A percentile compares a stretch with the other conserved stretches of the same genome.
Evolutionary conservation across 2,888 invertebrate genomes (phyloP).

Genomic region (Dolichomitus sp.): DNA sequence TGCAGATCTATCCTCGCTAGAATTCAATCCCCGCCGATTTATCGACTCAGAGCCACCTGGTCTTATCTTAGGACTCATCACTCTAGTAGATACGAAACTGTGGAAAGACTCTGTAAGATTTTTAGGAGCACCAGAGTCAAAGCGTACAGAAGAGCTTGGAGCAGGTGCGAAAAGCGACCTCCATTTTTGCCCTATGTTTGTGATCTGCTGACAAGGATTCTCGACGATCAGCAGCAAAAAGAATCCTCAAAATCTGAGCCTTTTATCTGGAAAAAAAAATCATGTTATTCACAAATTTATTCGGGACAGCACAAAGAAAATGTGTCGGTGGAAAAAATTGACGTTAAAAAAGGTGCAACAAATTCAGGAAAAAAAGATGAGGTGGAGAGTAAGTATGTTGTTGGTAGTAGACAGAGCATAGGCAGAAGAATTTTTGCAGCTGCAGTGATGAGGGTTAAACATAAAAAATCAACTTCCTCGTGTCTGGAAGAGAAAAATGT

Average conservation of each 20-base stretch:
- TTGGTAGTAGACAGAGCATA: constrained; percentile 26
- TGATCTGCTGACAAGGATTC: constrained; percentile 85
- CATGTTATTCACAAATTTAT: neutral
- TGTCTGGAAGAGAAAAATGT: constrained; percentile 1
- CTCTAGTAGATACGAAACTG: constrained; percentile 87
- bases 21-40: constrained; percentile 87
- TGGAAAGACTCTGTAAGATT: constrained; percentile 86
- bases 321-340: neutral
- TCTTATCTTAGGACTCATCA: constrained; percentile 86
- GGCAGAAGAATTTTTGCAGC: constrained; percentile 64
- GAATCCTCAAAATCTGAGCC: neutral
- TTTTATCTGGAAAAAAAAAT: constrained; percentile 5
- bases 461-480: constrained; percentile 21
- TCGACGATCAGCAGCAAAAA: constrained; percentile 74
- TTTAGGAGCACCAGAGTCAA: constrained; percentile 86
- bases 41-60: constrained; percentile 87
- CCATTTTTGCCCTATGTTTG: constrained; percentile 87
- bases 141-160: constrained; percentile 85
- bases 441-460: constrained; percentile 58
- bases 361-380: neutral
- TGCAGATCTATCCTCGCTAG: constrained; percentile 87
- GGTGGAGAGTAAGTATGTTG: constrained; percentile 6
- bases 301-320: neutral
- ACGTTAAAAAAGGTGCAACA: neutral
- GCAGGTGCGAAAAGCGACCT: constrained; percentile 81